Percentiles rank a stretch among this genome's conserved stretches.
phyloP scores from a whole-genome alignment of 2,888 invertebrate species.

The Phortica magna region DNA sequence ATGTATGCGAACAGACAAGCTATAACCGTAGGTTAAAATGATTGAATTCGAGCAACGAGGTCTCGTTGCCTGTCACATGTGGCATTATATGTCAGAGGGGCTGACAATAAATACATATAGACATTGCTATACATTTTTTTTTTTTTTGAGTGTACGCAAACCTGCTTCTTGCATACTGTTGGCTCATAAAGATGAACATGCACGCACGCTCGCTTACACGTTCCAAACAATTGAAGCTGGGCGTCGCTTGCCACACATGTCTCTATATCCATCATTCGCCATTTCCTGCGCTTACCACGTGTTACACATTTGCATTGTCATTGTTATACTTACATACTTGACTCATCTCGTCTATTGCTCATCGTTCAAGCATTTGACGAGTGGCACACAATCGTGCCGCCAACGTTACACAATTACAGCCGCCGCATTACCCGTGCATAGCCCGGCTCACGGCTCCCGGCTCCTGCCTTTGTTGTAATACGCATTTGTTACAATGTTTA shows the following conservation, averaged over 20 bases:
- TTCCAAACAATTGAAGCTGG: slow-evolving; percentile 9
- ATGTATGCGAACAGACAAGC: not conserved
- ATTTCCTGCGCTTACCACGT: slow-evolving; percentile 21
- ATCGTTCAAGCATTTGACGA: slow-evolving; percentile 66
- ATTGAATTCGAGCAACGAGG: not conserved
- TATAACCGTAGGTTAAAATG: slow-evolving; percentile 16
- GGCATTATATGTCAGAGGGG: slow-evolving; percentile 22
- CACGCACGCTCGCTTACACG: slow-evolving; percentile 3
- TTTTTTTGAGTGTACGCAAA: not conserved
- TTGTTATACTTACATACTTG: slow-evolving; percentile 61
- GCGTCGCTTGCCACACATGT: not conserved
- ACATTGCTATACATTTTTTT: not conserved
- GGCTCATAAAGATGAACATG: not conserved
- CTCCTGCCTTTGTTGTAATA: not conserved
- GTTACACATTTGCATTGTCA: slow-evolving; percentile 60
- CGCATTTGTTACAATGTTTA: slow-evolving; percentile 76
- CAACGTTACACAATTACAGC: not conserved
- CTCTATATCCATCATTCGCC: not conserved
- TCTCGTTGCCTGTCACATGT: slow-evolving; percentile 22
- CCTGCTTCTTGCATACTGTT: not conserved
- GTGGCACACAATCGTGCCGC: not conserved
- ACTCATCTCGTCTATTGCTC: slow-evolving; percentile 61
- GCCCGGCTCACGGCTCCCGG: too few relatives aligned
- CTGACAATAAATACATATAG: slow-evolving; percentile 43
- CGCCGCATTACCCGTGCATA: too few relatives aligned